phyloP scores from a whole-genome alignment of 2,888 invertebrate genomes.

The Chaetogeoica ovagalla region DNA sequence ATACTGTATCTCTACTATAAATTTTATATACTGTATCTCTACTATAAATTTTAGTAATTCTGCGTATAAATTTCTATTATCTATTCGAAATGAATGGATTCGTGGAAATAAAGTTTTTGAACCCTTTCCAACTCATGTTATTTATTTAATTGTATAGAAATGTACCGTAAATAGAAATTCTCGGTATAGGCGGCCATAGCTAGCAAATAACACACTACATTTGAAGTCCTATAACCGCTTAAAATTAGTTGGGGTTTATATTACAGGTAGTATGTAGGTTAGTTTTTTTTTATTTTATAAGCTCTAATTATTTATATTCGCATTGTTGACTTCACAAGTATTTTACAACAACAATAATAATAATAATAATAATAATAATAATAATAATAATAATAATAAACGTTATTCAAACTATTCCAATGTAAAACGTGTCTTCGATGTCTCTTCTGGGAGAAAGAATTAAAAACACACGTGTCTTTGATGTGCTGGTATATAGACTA shows the following conservation, averaged over 20 bases:
- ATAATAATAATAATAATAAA: too few relatives aligned
- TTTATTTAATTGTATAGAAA: not conserved
- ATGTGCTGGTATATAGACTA: too few relatives aligned
- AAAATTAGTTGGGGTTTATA: not conserved
- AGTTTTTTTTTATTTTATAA: constrained; percentile 27
- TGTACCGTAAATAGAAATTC: not conserved
- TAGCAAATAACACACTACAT: constrained; percentile 8
- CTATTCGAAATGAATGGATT: not conserved
- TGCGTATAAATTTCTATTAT: not conserved
- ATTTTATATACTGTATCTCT: too few relatives aligned
- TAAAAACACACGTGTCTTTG: too few relatives aligned
- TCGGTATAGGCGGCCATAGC: not conserved
- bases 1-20: too few relatives aligned
- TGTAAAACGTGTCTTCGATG: not conserved
- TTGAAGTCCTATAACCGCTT: not conserved
- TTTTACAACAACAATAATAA: too few relatives aligned
- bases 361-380: too few relatives aligned
- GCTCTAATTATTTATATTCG: not conserved
- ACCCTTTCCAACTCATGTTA: not conserved
- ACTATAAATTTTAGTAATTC: too few relatives aligned
- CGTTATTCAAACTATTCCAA: not conserved
- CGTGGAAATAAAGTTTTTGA: not conserved
- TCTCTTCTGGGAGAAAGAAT: too few relatives aligned
- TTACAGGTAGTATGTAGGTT: not conserved
- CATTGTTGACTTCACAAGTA: not conserved